Evolutionary conservation across 2,888 invertebrate species (phyloP).

Genomic region (Frankliniella intonsa): DNA sequence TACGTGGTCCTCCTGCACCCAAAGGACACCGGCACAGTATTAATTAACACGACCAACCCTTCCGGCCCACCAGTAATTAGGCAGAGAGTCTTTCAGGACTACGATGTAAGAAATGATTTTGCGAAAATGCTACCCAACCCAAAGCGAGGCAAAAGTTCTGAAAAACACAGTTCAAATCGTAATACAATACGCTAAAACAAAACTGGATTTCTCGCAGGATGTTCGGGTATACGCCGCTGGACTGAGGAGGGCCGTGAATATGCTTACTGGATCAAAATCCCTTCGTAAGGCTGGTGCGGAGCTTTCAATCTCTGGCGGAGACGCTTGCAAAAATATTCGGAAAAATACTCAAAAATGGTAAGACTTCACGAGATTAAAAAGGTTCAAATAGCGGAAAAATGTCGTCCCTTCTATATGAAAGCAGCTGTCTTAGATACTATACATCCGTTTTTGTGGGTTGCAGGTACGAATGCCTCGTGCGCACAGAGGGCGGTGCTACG

Average conservation of each 20-base stretch:
- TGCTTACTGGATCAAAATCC: not conserved
- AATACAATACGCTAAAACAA: not conserved
- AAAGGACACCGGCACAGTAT: not conserved
- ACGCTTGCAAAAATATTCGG: too few relatives aligned
- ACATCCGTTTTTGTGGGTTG: too few relatives aligned
- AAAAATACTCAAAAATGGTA: too few relatives aligned
- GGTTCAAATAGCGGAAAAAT: too few relatives aligned
- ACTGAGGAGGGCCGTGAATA: not conserved
- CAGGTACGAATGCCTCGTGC: not conserved
- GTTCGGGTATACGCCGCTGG: not conserved
- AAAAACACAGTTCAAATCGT: too few relatives aligned
- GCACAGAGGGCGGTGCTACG: not conserved
- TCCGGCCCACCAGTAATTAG: not conserved
- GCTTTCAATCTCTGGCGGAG: too few relatives aligned
- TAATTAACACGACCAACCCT: not conserved
- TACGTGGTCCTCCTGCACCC: not conserved
- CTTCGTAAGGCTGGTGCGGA: too few relatives aligned
- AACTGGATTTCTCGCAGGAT: not conserved
- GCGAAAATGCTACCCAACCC: not conserved
- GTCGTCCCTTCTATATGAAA: too few relatives aligned
- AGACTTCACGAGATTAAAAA: too few relatives aligned
- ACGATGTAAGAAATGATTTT: too few relatives aligned
- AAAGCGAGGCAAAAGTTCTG: not conserved
- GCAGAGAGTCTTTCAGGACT: not conserved
- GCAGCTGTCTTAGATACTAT: too few relatives aligned